Conservation (phyloP, 2,888 invertebrate genomes). For the Campoplex capitator region DNA sequence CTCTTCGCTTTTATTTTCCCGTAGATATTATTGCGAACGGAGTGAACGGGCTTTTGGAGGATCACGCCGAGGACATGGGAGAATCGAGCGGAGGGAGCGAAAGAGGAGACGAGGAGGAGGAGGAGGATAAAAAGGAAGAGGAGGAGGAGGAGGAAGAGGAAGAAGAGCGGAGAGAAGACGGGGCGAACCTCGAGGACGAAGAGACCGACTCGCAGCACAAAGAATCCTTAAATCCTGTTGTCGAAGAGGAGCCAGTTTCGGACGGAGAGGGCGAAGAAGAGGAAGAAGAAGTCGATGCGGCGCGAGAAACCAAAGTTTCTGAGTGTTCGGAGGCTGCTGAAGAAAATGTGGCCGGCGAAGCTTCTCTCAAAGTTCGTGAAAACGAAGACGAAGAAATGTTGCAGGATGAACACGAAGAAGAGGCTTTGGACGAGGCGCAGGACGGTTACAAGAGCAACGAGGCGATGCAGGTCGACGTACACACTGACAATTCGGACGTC, state of each 20-base stretch:
- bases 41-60: slow-evolving; percentile 83
- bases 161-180: slow-evolving; percentile 71
- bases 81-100: slow-evolving; percentile 69
- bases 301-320: slow-evolving; percentile 71
- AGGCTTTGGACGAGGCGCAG: slow-evolving; percentile 69
- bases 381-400: slow-evolving; percentile 58
- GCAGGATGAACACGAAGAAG: slow-evolving; percentile 71
- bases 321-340: slow-evolving; percentile 84
- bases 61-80: slow-evolving; percentile 75
- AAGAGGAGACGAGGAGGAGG: slow-evolving; percentile 71
- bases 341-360: slow-evolving; percentile 85
- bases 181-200: slow-evolving; percentile 73
- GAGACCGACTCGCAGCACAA: slow-evolving; percentile 58
- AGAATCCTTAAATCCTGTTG: background rate
- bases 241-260: slow-evolving; percentile 29
- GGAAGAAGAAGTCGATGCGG: slow-evolving; percentile 12
- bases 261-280: slow-evolving; percentile 67
- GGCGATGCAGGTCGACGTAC: slow-evolving; percentile 81
- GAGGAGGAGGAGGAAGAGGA: slow-evolving; percentile 76
- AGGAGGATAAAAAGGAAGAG: slow-evolving; percentile 74
- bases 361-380: slow-evolving; percentile 75
- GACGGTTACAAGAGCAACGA: slow-evolving; percentile 62
- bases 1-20: slow-evolving; percentile 77
- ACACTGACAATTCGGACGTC: slow-evolving; percentile 81
- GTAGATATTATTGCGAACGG: slow-evolving; percentile 83